Conservation (phyloP, 2,888 invertebrate genomes). For the Drosophila mimica region DNA sequence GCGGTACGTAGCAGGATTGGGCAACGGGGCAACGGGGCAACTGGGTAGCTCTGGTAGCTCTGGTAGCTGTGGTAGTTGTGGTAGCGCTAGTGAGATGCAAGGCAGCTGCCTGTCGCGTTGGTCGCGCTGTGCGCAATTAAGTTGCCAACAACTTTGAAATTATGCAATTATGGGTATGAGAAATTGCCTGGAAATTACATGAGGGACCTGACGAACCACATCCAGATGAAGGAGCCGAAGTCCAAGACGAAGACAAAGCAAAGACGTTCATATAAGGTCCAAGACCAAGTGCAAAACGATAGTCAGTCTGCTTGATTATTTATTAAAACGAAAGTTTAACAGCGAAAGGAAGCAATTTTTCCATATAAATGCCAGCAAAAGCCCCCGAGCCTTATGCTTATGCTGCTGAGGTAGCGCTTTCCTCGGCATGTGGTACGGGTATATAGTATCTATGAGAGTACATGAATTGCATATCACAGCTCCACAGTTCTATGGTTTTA, state of each 20-base stretch:
- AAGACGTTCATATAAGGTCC: constrained; percentile 12
- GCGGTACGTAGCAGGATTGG: constrained; percentile 23
- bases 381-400: constrained; percentile 8
- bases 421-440: constrained; percentile 9
- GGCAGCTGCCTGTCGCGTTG: constrained; percentile 49
- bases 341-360: constrained; percentile 78
- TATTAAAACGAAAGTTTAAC: constrained; percentile 80
- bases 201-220: constrained; percentile 77
- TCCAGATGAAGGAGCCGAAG: constrained; percentile 26
- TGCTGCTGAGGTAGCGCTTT: constrained; percentile 39
- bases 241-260: constrained; percentile 17
- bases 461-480: constrained; percentile 44
- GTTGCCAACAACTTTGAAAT: constrained; percentile 85
- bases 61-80: not conserved
- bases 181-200: constrained; percentile 83
- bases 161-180: constrained; percentile 84
- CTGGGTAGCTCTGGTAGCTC: not conserved
- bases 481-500: constrained; percentile 20
- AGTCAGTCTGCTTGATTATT: constrained; percentile 75
- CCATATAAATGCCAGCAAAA: constrained; percentile 58
- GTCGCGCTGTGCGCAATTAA: constrained; percentile 81
- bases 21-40: constrained; percentile 3
- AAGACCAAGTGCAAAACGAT: constrained; percentile 45
- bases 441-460: constrained; percentile 21
- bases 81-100: constrained; percentile 11